Evolutionary conservation across 2,797 vertebrate species (phyloP).

Genomic region (Enteromius argenteus): DNA sequence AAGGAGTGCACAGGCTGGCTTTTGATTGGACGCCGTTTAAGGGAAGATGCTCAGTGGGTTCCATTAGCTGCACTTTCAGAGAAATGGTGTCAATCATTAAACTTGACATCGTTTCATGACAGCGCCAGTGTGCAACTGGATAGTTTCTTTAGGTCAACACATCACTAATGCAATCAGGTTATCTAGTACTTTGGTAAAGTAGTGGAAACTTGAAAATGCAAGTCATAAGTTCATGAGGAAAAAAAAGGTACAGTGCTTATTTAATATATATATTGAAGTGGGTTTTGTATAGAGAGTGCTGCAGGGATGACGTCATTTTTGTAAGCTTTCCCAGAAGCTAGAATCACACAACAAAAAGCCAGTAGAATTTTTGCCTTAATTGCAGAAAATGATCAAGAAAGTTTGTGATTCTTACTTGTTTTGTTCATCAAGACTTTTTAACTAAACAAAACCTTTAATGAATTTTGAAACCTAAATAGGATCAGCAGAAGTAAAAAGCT

Average conservation of each 20-base stretch:
- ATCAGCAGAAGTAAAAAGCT: not conserved
- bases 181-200: slow-evolving; percentile 17
- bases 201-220: slow-evolving; percentile 4
- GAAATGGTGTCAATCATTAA: slow-evolving; percentile 50
- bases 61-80: slow-evolving; percentile 36
- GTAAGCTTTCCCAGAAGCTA: not conserved
- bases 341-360: not conserved
- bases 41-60: slow-evolving; percentile 28
- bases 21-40: not conserved
- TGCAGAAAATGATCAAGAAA: not conserved
- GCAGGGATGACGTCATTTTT: not conserved
- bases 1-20: not conserved
- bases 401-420: not conserved
- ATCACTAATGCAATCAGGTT: slow-evolving; percentile 34
- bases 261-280: slow-evolving; percentile 1
- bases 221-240: not conserved
- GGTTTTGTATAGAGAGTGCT: not conserved
- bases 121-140: slow-evolving; percentile 28
- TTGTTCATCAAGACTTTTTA: not conserved
- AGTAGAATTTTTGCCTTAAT: not conserved
- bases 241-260: not conserved
- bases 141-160: slow-evolving; percentile 27
- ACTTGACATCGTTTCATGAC: slow-evolving; percentile 30
- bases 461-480: not conserved
- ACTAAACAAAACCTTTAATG: not conserved